Conservation (phyloP, 2,113 vertebrate species). For the Platysternon megacephalum region DNA sequence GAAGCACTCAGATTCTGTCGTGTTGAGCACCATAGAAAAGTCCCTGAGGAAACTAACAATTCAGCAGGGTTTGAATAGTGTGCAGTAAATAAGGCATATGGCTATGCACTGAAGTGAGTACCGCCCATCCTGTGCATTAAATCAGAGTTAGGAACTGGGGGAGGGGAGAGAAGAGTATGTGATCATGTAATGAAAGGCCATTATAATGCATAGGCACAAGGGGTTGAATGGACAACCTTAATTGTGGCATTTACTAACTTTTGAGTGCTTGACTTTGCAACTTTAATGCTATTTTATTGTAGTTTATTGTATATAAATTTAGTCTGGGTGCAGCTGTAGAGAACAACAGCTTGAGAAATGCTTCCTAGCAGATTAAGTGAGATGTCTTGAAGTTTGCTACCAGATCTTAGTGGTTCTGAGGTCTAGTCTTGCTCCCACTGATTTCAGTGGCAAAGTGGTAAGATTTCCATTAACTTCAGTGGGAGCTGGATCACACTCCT, state of each 20-base stretch:
- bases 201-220: background rate
- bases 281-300: background rate
- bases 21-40: background rate
- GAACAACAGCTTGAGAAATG: background rate
- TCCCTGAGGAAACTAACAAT: background rate
- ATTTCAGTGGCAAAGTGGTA: background rate
- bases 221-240: background rate
- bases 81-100: background rate
- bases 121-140: background rate
- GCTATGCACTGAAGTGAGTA: background rate
- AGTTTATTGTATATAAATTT: background rate
- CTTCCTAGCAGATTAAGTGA: background rate
- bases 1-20: background rate
- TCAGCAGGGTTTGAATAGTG: background rate
- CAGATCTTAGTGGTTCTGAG: background rate
- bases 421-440: background rate
- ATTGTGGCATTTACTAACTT: background rate
- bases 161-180: background rate
- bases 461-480: background rate
- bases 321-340: background rate
- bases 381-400: background rate
- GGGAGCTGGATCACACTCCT: background rate
- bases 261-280: background rate
- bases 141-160: background rate
- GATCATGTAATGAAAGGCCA: background rate